Percentiles rank a stretch among this genome's conserved stretches.
These are phyloP conservation scores for Tiphia femorata DNA, from an alignment of 2,888 invertebrate species.

Conservation along the genomic window DNA sequence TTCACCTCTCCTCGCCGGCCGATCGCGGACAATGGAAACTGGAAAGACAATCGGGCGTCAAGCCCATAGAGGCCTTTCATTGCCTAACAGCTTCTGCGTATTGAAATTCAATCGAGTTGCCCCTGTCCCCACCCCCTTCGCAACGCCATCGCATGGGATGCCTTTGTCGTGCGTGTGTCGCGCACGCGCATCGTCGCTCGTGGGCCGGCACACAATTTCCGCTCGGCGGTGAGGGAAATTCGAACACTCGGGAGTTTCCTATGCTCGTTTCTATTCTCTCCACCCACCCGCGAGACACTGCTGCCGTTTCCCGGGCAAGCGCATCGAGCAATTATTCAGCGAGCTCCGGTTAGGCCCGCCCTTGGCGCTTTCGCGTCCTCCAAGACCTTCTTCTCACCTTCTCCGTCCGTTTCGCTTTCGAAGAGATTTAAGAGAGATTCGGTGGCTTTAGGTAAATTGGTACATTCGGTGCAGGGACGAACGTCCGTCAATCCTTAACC, in stretches of 20 bases:
- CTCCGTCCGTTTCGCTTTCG: too few relatives aligned
- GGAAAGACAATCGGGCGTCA: slow-evolving; percentile 45
- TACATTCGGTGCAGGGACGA: too few relatives aligned
- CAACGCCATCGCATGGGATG: slow-evolving; percentile 24
- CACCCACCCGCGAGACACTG: too few relatives aligned
- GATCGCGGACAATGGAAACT: slow-evolving; percentile 41
- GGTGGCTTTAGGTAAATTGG: too few relatives aligned
- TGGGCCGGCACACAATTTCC: slow-evolving; percentile 44
- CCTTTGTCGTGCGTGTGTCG: slow-evolving; percentile 34
- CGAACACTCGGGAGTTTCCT: slow-evolving; percentile 19
- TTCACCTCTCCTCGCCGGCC: slow-evolving; percentile 23
- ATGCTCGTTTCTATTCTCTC: slow-evolving; percentile 12
- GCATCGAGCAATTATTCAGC: too few relatives aligned
- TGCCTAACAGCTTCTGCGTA: slow-evolving; percentile 45
- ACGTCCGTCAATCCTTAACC: too few relatives aligned
- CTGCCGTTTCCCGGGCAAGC: too few relatives aligned
- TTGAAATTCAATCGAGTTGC: slow-evolving; percentile 55
- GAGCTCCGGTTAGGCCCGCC: too few relatives aligned
- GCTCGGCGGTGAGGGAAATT: slow-evolving; percentile 26
- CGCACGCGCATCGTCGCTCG: too few relatives aligned
- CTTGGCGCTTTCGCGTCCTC: too few relatives aligned
- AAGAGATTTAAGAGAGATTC: too few relatives aligned
- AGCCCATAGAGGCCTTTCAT: slow-evolving; percentile 48
- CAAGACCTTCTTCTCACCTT: too few relatives aligned
- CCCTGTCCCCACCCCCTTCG: slow-evolving; percentile 13